These are phyloP conservation scores for Acomys russatus DNA, from an alignment of 2,797 vertebrate species.

Conservation along the genomic window DNA sequence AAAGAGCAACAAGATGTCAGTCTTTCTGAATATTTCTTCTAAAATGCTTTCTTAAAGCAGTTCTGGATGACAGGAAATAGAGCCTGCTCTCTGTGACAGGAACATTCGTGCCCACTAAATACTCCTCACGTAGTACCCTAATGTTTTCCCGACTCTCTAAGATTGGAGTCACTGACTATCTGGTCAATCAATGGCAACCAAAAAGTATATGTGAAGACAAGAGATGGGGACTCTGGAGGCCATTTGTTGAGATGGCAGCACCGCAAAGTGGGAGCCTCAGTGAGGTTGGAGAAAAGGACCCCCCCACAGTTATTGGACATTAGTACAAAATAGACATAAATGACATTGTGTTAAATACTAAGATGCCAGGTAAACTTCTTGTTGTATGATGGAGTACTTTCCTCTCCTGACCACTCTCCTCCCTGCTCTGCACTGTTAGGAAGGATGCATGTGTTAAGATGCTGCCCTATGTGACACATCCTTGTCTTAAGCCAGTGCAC, in stretches of 20 bases:
- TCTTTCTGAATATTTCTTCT: neutral
- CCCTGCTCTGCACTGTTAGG: neutral
- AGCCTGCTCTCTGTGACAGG: neutral
- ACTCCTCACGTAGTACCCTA: neutral
- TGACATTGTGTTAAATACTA: neutral
- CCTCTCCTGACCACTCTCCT: neutral
- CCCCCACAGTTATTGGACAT: neutral
- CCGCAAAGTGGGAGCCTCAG: neutral
- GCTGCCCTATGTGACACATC: neutral
- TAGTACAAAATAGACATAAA: neutral
- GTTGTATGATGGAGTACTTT: neutral
- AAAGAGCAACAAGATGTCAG: neutral
- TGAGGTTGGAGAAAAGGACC: neutral
- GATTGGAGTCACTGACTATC: neutral
- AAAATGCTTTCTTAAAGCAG: constrained; percentile 16
- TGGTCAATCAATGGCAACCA: neutral
- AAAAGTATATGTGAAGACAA: neutral
- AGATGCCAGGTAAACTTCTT: neutral
- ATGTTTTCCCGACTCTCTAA: neutral
- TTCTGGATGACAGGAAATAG: neutral
- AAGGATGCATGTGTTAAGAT: neutral
- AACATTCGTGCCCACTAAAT: neutral
- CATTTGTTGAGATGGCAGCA: neutral
- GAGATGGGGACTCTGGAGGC: neutral
- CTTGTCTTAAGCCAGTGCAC: neutral